These are phyloP conservation scores for Tympanuchus pallidicinctus DNA, from an alignment of 2,113 vertebrate genomes.

Conservation along the genomic window DNA sequence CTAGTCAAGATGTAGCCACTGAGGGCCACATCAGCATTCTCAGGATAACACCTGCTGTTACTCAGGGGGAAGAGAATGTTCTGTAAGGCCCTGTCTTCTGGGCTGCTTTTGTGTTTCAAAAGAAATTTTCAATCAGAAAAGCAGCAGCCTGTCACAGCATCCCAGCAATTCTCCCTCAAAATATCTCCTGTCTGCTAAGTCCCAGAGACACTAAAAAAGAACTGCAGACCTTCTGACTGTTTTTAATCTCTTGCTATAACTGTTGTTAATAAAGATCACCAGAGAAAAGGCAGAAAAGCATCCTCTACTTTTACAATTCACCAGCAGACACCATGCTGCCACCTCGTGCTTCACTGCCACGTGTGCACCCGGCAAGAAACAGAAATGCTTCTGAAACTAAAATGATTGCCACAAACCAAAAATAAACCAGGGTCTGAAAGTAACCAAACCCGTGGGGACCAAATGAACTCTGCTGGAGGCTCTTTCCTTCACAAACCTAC, in stretches of 20 bases:
- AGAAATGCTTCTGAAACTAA: background rate
- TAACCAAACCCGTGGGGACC: background rate
- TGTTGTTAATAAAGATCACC: background rate
- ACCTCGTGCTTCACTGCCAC: background rate
- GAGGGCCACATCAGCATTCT: background rate
- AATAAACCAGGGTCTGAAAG: background rate
- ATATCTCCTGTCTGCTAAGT: background rate
- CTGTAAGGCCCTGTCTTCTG: background rate
- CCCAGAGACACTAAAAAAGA: background rate
- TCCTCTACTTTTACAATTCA: background rate
- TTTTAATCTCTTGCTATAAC: background rate
- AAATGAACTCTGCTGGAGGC: accelerated
- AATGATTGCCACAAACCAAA: background rate
- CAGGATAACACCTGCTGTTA: background rate
- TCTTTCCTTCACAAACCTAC: background rate
- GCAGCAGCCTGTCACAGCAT: background rate
- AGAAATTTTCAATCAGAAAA: background rate
- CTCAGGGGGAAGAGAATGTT: background rate
- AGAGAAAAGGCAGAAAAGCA: background rate
- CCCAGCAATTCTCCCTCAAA: background rate
- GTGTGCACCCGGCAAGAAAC: background rate
- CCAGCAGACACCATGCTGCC: background rate
- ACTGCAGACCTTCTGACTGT: accelerated
- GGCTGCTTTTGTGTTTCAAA: background rate
- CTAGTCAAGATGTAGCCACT: accelerated